Evolutionary conservation across 2,888 invertebrate genomes (phyloP), one percentile per base, ranked within the genome.

Genomic region (Sisyra terminalis): DNA sequence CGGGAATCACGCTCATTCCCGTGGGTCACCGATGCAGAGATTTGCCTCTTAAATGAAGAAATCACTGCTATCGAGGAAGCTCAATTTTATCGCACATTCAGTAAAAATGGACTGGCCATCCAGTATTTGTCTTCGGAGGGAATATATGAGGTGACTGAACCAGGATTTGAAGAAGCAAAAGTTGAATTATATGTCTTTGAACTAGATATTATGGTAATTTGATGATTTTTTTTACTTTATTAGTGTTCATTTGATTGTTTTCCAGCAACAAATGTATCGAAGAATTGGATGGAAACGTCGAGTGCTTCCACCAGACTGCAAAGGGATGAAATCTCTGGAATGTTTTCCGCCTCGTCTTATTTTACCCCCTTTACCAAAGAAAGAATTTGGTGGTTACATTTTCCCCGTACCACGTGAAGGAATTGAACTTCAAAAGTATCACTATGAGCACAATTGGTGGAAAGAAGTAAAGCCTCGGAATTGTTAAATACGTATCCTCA

Each of bases 371-470:
- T 56, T 72, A 44, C 65, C 68, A 18, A 52, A 54, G 10, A 60
- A 60, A 47, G 58, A 62, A 43, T 66, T 67, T 46, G 66, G 66
- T 3, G 60, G 61, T n/a, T 55, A 59, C 35, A 52, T 58, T 11
- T 56, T 72, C 38, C 69, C 70, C 8, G 68, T 67, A 11, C 72
- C 73, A 2, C 54, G 65, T 38, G 71, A 70, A 51, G 68, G 67
- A 41, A 65, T 70, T 31, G 72, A 73, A 55, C 58, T 73, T 35
- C 69, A 71, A 47, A 73, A 73, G 51, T 72, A 71, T 53, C 65
- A 71, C 40, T 73, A 68, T 52, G 69, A 67, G 2, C 62, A 68
- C 44, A 64, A 66, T 46, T 73, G 71, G 71, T 72, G 71, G 71
- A 57, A 64, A 47, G 64, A 64, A 50, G 54, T 64, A 37, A 57